Conservation (phyloP, 2,113 vertebrate species). For the Bos indicus region DNA sequence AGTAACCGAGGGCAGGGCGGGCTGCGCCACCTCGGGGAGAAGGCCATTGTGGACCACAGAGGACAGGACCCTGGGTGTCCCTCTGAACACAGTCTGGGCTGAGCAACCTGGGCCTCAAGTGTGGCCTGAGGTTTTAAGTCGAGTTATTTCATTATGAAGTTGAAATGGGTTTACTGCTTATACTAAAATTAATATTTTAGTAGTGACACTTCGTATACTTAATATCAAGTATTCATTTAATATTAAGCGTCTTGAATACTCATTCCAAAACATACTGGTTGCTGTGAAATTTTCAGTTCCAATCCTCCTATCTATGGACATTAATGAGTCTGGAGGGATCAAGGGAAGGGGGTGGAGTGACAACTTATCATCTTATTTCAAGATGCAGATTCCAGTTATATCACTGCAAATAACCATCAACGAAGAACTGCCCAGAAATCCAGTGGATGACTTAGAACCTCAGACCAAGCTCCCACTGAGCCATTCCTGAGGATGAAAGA, state of each 20-base stretch:
- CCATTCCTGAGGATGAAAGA: conserved; percentile 27
- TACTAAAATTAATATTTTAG: background rate
- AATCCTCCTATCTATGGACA: rapidly evolving
- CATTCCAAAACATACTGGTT: rapidly evolving
- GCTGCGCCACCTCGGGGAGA: background rate
- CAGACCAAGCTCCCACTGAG: background rate
- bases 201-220: background rate
- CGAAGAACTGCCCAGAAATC: background rate
- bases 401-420: rapidly evolving
- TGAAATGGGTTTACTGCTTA: background rate
- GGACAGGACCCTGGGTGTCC: rapidly evolving
- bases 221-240: background rate
- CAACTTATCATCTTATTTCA: background rate
- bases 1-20: rapidly evolving
- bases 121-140: background rate
- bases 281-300: background rate
- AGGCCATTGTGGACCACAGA: rapidly evolving
- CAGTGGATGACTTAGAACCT: background rate
- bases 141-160: background rate
- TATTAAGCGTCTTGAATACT: rapidly evolving
- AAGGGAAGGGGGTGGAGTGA: rapidly evolving
- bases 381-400: background rate
- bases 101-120: rapidly evolving
- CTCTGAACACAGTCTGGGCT: background rate
- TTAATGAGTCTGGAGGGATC: background rate